These are phyloP conservation scores for Hypolimnas misippus DNA, from an alignment of 2,888 invertebrate species.

Conservation along the genomic window DNA sequence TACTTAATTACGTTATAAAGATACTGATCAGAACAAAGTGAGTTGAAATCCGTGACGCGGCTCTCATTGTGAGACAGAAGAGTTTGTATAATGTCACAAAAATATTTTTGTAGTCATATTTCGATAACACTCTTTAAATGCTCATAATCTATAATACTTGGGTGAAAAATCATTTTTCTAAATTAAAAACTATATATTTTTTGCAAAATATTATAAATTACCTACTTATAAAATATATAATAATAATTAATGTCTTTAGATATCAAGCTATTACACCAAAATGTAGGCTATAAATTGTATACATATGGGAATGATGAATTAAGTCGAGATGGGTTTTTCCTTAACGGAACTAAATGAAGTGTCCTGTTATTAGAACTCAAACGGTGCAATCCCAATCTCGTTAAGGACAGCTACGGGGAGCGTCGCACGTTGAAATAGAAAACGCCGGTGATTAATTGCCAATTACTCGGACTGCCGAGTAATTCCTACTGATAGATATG, in stretches of 20 bases:
- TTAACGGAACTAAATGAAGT: slow-evolving; percentile 41
- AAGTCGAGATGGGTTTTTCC: slow-evolving; percentile 22
- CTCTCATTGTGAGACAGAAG: too few species aligned
- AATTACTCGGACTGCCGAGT: slow-evolving; percentile 78
- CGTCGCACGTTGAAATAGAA: slow-evolving; percentile 74
- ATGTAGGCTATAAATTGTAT: too few species aligned
- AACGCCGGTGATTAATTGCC: slow-evolving; percentile 82
- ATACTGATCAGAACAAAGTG: slow-evolving; percentile 67
- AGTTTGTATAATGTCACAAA: too few species aligned
- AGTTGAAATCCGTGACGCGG: too few species aligned
- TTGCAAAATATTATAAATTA: too few species aligned
- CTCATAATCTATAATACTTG: too few species aligned
- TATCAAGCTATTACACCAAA: too few species aligned
- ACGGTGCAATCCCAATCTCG: slow-evolving; percentile 67
- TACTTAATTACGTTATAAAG: slow-evolving; percentile 74
- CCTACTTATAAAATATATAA: too few species aligned
- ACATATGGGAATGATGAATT: slow-evolving; percentile 7
- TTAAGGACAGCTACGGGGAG: slow-evolving; percentile 53
- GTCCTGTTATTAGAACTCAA: slow-evolving; percentile 52
- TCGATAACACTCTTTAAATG: too few species aligned
- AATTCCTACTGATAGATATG: slow-evolving; percentile 69
- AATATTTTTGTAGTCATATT: too few species aligned
- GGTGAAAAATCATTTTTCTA: too few species aligned
- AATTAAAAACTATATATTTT: too few species aligned
- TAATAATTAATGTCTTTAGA: not conserved